Conservation (phyloP, 2,888 invertebrate genomes). For the Dugesia japonica region DNA sequence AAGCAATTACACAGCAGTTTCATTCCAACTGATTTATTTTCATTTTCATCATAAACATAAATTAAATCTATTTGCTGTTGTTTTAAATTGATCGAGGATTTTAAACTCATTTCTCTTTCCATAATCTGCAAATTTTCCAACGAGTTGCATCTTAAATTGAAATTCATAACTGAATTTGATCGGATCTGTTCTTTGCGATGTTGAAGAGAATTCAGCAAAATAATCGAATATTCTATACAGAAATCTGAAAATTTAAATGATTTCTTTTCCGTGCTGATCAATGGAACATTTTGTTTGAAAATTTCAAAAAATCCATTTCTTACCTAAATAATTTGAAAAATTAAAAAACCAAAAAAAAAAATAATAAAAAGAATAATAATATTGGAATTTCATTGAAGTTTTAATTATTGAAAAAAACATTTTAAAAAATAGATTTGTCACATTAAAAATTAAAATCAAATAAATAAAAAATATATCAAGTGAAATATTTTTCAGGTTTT, state of each 20-base stretch:
- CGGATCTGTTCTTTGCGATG: neutral
- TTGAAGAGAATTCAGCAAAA: neutral
- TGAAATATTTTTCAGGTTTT: too few species aligned
- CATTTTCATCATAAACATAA: neutral
- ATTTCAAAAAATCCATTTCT: neutral
- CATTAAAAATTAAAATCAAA: too few species aligned
- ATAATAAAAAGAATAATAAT: too few species aligned
- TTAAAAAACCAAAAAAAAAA: too few species aligned
- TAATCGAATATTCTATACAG: neutral
- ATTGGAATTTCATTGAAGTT: too few species aligned
- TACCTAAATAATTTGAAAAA: neutral
- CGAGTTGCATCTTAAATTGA: neutral
- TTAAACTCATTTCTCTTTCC: neutral
- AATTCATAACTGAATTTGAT: neutral
- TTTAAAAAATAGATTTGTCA: too few species aligned
- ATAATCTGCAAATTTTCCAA: neutral
- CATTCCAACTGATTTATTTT: neutral
- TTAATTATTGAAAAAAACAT: too few species aligned
- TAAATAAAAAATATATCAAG: too few species aligned
- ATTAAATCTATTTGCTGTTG: neutral
- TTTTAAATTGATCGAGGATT: neutral
- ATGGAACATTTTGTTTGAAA: neutral
- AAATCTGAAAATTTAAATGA: constrained; percentile 4
- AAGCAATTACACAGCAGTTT: neutral
- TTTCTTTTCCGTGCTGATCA: neutral